A percentile compares a stretch with the other conserved stretches of the same genome.
Conservation (phyloP, 92 coral and sea anemone genomes). For the Nematostella vectensis region DNA sequence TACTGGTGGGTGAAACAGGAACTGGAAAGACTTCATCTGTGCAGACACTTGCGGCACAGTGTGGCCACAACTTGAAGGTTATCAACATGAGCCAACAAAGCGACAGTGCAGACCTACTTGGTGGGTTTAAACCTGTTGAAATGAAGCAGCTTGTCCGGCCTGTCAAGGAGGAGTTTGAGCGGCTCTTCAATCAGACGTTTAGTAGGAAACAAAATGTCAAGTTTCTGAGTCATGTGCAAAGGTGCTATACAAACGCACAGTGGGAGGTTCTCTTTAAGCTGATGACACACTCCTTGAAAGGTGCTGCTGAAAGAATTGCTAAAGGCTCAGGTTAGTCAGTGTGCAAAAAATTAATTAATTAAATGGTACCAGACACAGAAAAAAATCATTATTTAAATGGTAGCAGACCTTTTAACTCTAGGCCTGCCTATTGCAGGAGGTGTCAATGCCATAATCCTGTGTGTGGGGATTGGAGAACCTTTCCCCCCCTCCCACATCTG, state of each 20-base stretch:
- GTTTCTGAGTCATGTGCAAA: constrained; percentile 80
- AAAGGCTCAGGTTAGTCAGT: constrained; percentile 30
- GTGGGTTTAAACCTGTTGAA: constrained; percentile 96
- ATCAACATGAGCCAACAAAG: constrained; percentile 99
- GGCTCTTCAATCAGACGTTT: constrained; percentile 75
- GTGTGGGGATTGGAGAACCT: no score
- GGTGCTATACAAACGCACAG: constrained; percentile 69
- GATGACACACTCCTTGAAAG: constrained; percentile 71
- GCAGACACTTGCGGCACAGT: constrained; percentile 70
- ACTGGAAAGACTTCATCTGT: constrained; percentile 95
- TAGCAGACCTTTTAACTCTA: no score
- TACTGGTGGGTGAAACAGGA: constrained; percentile 96
- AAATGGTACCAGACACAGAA: neutral
- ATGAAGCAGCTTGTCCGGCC: constrained; percentile 95
- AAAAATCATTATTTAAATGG: no score
- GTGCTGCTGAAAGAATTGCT: constrained; percentile 58
- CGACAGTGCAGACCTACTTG: constrained; percentile 91
- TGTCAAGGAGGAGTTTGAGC: constrained; percentile 75
- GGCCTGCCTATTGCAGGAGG: no score
- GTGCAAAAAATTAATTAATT: constrained; percentile 1
- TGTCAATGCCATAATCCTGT: no score
- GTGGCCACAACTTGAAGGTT: constrained; percentile 60
- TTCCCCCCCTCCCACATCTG: no score
- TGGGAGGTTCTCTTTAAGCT: constrained; percentile 88
- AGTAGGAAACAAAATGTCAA: constrained; percentile 86